A percentile compares a stretch with the other conserved stretches of the same genome.
Evolutionary conservation across 2,797 vertebrate genomes (phyloP).

Genomic region (Bryconaethiops microstoma): DNA sequence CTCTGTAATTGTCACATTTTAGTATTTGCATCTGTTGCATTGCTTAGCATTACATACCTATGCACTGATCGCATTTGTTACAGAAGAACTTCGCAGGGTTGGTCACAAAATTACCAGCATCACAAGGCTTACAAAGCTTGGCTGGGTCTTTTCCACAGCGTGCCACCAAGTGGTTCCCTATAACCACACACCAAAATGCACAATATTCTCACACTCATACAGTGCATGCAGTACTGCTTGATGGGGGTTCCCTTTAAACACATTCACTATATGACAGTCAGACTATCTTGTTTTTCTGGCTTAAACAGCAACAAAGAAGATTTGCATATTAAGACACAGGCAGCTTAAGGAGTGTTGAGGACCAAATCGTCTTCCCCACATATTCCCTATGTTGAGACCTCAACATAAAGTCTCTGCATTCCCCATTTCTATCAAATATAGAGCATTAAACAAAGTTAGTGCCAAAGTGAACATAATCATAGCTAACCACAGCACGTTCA

Average conservation of each 20-base stretch:
- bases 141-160: not conserved
- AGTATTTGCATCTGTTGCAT: no score
- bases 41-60: conserved; percentile 61
- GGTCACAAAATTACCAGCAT: not conserved
- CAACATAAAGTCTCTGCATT: not conserved
- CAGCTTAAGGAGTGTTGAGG: not conserved
- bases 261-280: not conserved
- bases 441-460: not conserved
- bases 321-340: not conserved
- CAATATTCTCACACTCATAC: not conserved
- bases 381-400: not conserved
- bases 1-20: not conserved
- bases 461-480: not conserved
- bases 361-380: no score
- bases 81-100: accelerated
- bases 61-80: conserved; percentile 62
- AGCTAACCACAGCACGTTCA: not conserved
- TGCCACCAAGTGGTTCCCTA: conserved; percentile 64
- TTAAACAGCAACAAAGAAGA: not conserved
- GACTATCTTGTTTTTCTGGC: not conserved
- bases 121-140: conserved; percentile 69
- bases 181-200: conserved; percentile 38
- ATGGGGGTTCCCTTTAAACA: not conserved
- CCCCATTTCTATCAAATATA: not conserved
- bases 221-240: not conserved